Percentiles rank a stretch among this genome's conserved stretches.
phyloP scores from a whole-genome alignment of 2,888 invertebrate genomes.

The Laspeyria flexula region DNA sequence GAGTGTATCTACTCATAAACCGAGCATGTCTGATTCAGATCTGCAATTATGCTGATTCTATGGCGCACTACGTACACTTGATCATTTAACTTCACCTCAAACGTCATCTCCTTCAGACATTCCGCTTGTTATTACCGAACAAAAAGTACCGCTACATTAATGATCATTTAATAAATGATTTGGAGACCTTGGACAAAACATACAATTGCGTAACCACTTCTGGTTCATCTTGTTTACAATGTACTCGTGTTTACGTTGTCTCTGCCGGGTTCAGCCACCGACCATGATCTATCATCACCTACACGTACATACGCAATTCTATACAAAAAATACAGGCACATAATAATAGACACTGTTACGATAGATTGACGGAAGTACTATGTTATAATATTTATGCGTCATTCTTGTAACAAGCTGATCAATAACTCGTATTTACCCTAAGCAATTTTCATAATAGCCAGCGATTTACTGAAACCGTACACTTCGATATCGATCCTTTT shows the following conservation, averaged over 20 bases:
- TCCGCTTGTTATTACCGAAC: slow-evolving; percentile 7
- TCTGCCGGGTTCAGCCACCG: slow-evolving; percentile 73
- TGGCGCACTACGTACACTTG: not conserved
- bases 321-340: slow-evolving; percentile 7
- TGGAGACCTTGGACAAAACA: slow-evolving; percentile 58
- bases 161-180: slow-evolving; percentile 30
- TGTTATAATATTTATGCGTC: slow-evolving; percentile 13
- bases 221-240: slow-evolving; percentile 68
- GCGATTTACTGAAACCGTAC: slow-evolving; percentile 1
- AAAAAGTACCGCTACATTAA: slow-evolving; percentile 24
- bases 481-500: slow-evolving; percentile 4
- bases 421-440: slow-evolving; percentile 14
- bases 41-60: not conserved
- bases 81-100: not conserved
- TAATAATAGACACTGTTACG: too few species aligned
- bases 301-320: slow-evolving; percentile 40
- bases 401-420: slow-evolving; percentile 18
- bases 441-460: slow-evolving; percentile 18
- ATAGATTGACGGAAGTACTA: not conserved
- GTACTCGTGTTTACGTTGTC: slow-evolving; percentile 44
- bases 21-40: not conserved
- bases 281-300: slow-evolving; percentile 66
- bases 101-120: slow-evolving; percentile 1
- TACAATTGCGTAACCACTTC: slow-evolving; percentile 57
- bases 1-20: not conserved